A percentile compares a stretch with the other conserved stretches of the same genome.
Conservation (phyloP, 1,140 invertebrate species). For the Brachionus paranguensis region DNA sequence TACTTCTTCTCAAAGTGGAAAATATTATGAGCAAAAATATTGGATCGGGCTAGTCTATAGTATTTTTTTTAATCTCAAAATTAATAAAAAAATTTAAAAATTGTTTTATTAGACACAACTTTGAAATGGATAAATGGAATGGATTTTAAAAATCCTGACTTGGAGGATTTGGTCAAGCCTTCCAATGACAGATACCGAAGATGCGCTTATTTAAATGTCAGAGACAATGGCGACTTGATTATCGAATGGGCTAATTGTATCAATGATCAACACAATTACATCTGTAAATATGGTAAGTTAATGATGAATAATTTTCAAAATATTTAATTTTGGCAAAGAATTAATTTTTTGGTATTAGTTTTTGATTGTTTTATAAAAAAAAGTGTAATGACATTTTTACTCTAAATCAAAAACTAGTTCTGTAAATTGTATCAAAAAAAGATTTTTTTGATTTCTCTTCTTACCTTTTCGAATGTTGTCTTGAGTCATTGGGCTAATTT, state of each 20-base stretch:
- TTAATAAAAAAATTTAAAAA: too few relatives aligned
- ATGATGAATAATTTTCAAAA: background rate
- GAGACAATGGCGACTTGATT: conserved; percentile 17
- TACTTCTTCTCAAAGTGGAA: background rate
- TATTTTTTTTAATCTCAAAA: too few relatives aligned
- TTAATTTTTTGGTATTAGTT: background rate
- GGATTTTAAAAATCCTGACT: background rate
- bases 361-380: too few relatives aligned
- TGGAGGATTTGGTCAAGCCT: background rate
- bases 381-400: too few relatives aligned
- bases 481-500: too few relatives aligned
- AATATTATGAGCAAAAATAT: conserved; percentile 32
- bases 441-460: too few relatives aligned
- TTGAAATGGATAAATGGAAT: conserved; percentile 25
- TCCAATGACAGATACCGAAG: background rate
- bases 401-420: too few relatives aligned
- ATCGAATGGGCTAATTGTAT: conserved; percentile 23
- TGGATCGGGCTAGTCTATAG: background rate
- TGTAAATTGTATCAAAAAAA: too few relatives aligned
- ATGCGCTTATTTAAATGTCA: conserved; percentile 13
- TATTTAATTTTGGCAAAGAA: background rate
- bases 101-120: background rate
- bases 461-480: too few relatives aligned
- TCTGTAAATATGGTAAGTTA: conserved; percentile 33
- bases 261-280: conserved; percentile 3